These are phyloP conservation scores for Platysteira castanea DNA, from an alignment of 2,113 vertebrate species.

Conservation along the genomic window DNA sequence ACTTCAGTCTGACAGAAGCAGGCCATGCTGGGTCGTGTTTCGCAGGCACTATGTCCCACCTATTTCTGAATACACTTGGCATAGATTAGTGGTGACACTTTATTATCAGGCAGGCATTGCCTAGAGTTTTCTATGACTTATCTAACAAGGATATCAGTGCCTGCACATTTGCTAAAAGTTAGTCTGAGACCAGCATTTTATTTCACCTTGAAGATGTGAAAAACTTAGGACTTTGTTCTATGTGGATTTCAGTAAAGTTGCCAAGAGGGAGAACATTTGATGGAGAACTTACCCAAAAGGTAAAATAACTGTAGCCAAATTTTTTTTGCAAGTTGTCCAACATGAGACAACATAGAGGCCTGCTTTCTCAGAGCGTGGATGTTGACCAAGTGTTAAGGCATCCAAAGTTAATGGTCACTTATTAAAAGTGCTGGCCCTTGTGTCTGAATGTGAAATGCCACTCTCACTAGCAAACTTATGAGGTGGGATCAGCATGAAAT, in stretches of 20 bases:
- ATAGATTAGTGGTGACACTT: neutral
- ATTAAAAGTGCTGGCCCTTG: neutral
- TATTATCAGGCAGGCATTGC: neutral
- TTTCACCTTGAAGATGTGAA: neutral
- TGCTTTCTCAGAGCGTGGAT: neutral
- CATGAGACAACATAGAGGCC: neutral
- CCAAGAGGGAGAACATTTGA: neutral
- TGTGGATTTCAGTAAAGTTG: neutral
- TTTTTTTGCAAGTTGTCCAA: neutral
- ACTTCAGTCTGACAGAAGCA: neutral
- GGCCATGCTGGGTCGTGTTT: neutral
- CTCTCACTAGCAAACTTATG: neutral
- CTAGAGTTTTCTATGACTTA: neutral
- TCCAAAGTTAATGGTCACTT: neutral
- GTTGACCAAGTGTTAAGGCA: neutral
- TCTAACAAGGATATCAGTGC: neutral
- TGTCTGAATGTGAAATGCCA: neutral
- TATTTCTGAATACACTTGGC: neutral
- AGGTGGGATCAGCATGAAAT: neutral
- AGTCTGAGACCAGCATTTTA: neutral
- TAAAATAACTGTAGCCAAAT: neutral
- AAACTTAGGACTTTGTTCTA: neutral
- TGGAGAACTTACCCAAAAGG: neutral
- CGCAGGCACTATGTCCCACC: neutral
- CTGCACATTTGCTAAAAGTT: neutral